Percentiles rank a stretch among this genome's conserved stretches.
These are phyloP conservation scores for Sigmodon hispidus DNA, from an alignment of 2,113 vertebrate species.

Conservation along the genomic window DNA sequence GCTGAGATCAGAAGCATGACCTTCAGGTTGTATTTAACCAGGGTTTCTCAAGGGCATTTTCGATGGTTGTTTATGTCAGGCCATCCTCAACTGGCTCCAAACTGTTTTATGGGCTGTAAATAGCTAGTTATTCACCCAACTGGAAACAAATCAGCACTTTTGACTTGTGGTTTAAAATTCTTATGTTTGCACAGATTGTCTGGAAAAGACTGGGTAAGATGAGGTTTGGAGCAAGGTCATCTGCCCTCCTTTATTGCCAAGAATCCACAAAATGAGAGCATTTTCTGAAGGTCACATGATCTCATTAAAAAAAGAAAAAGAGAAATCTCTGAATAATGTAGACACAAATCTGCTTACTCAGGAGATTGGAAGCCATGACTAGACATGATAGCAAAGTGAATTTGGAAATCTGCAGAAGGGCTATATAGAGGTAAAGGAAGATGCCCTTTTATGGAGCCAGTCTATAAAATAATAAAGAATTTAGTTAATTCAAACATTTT, in stretches of 20 bases:
- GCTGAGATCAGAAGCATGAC: background rate
- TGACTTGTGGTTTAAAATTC: background rate
- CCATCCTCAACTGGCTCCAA: background rate
- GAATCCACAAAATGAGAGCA: background rate
- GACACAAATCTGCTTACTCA: background rate
- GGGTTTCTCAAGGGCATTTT: background rate
- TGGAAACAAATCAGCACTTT: background rate
- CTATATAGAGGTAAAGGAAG: background rate
- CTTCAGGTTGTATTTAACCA: background rate
- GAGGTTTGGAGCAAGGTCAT: background rate
- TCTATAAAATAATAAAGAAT: background rate
- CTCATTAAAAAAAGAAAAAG: background rate
- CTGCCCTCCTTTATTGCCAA: background rate
- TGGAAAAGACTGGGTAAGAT: background rate
- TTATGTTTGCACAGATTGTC: background rate
- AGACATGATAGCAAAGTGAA: background rate
- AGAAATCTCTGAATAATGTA: background rate
- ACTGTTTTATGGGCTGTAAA: background rate
- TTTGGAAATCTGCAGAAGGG: background rate
- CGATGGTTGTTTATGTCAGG: background rate
- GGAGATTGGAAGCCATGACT: background rate
- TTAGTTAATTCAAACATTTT: background rate
- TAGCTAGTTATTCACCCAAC: background rate
- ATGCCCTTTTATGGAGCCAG: background rate
- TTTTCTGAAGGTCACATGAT: slow-evolving; percentile 12